Percentiles rank a stretch among this genome's conserved stretches.
These are phyloP conservation scores for Motacilla alba DNA, from an alignment of 2,113 vertebrate species.

Conservation along the genomic window DNA sequence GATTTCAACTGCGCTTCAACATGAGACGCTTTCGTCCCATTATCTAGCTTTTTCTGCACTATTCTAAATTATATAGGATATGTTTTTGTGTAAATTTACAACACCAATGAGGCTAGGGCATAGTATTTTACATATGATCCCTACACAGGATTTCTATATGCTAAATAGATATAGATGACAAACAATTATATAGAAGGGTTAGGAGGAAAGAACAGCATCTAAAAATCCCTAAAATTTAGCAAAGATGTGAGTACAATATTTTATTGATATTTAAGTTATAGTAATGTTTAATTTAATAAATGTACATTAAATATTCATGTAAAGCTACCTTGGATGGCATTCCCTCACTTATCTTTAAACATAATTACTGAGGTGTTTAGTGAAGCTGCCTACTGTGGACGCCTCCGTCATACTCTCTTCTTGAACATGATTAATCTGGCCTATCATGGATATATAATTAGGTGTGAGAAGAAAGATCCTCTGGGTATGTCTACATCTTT, in stretches of 20 bases:
- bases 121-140: background rate
- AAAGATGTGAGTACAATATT: background rate
- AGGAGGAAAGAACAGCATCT: background rate
- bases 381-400: background rate
- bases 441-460: slow-evolving; percentile 1
- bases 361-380: background rate
- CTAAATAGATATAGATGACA: background rate
- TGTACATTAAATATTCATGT: background rate
- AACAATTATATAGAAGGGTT: background rate
- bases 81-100: background rate
- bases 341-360: background rate
- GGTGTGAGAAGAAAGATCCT: background rate
- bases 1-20: background rate
- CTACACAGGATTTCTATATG: background rate
- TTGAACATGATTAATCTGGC: background rate
- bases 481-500: background rate
- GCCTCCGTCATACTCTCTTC: background rate
- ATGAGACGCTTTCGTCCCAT: background rate
- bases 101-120: background rate
- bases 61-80: background rate
- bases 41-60: background rate
- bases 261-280: background rate
- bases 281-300: background rate
- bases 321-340: background rate
- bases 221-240: background rate